Percentiles rank a stretch among this genome's conserved stretches.
phyloP scores from a whole-genome alignment of 2,113 vertebrate species.

The Zapornia atra region DNA sequence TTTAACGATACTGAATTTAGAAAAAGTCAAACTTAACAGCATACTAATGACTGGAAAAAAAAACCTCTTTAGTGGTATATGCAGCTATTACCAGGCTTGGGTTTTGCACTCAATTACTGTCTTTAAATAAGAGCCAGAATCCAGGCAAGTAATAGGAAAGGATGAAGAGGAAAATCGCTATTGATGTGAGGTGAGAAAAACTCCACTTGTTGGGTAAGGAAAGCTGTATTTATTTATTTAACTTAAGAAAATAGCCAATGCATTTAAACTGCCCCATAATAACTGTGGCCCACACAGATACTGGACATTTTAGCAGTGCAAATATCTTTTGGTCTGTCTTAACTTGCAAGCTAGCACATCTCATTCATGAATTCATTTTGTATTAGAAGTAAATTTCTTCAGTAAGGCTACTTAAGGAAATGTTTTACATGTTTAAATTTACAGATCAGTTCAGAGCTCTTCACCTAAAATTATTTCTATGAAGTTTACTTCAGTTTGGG shows the following conservation, averaged over 20 bases:
- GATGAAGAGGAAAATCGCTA: neutral
- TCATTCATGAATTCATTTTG: neutral
- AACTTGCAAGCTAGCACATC: rapidly evolving
- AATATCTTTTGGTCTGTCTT: neutral
- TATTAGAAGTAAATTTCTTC: neutral
- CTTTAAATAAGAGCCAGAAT: neutral
- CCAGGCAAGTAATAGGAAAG: neutral
- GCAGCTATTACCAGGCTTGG: neutral
- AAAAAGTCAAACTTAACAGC: neutral
- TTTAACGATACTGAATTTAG: neutral
- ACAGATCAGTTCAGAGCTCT: neutral
- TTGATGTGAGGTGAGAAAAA: neutral
- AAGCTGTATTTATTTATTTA: neutral
- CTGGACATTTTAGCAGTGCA: neutral
- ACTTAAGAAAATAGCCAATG: neutral
- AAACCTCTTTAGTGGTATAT: neutral
- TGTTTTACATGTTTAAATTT: neutral
- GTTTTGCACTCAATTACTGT: neutral
- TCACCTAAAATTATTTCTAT: neutral
- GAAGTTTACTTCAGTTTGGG: neutral
- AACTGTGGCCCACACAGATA: neutral
- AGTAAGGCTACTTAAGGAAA: neutral
- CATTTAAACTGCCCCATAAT: neutral
- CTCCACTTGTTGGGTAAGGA: neutral
- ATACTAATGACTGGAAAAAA: neutral